Conservation (phyloP, 1,140 invertebrate species). For the Glossosoma conforme region DNA sequence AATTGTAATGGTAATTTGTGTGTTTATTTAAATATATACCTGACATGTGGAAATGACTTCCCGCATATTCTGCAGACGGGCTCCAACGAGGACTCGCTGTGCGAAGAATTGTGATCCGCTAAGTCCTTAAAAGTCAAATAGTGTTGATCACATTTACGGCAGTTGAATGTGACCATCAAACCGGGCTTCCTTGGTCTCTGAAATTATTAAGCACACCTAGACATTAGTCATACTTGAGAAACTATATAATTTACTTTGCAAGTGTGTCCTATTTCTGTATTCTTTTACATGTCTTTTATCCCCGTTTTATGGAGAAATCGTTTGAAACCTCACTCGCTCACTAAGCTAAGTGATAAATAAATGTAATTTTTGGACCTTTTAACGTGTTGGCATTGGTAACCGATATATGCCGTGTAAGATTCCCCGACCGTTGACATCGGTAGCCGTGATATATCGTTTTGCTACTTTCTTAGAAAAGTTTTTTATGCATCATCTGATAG, state of each 20-base stretch:
- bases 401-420: no score
- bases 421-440: no score
- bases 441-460: no score
- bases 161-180: conserved; percentile 5
- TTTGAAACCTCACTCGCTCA: neutral
- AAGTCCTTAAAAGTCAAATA: conserved; percentile 13
- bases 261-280: no score
- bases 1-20: no score
- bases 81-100: neutral
- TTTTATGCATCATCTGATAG: no score
- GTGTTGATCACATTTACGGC: conserved; percentile 18
- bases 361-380: neutral
- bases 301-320: no score
- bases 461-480: no score
- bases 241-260: neutral
- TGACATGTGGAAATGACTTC: conserved; percentile 10
- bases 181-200: neutral
- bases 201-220: neutral
- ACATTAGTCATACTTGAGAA: neutral
- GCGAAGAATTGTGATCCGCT: conserved; percentile 3
- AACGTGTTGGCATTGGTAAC: no score
- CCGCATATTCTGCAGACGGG: conserved; percentile 9
- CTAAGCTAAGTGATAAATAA: neutral
- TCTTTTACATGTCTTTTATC: no score
- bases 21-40: conserved; percentile 7